phyloP scores from a whole-genome alignment of 1,140 invertebrate species.

The Orchestia grillus region DNA sequence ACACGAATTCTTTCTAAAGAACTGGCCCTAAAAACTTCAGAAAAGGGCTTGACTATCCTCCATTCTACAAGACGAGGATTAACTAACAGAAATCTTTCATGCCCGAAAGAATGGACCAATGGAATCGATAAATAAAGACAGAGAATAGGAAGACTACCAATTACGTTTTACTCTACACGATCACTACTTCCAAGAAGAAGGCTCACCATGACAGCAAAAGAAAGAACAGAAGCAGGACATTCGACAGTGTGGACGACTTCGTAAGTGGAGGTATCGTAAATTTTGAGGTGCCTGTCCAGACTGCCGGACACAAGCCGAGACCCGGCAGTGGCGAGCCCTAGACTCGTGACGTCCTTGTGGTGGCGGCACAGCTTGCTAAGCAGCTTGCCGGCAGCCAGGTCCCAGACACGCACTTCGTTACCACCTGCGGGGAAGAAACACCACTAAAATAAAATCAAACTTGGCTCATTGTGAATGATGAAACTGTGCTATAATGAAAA shows the following conservation, averaged over 20 bases:
- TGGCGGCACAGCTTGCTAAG: constrained; percentile 85
- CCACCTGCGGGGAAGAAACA: constrained; percentile 77
- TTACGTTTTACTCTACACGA: neutral
- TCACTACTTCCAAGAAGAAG: constrained; percentile 11
- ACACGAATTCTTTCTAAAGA: neutral
- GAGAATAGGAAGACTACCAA: neutral
- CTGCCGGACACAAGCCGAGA: constrained; percentile 89
- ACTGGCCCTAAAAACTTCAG: neutral
- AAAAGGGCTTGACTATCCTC: too few relatives aligned
- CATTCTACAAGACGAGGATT: too few relatives aligned
- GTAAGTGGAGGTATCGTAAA: constrained; percentile 90
- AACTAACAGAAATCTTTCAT: too few relatives aligned
- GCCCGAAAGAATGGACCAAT: too few relatives aligned
- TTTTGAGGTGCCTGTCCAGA: constrained; percentile 93
- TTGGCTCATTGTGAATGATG: neutral
- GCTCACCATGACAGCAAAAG: constrained; percentile 83
- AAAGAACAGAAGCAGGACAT: constrained; percentile 91
- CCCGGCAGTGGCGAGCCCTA: constrained; percentile 84
- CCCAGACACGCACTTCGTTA: constrained; percentile 93
- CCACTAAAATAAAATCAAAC: neutral
- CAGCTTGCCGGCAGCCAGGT: constrained; percentile 88
- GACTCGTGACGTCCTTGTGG: constrained; percentile 93
- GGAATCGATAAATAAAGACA: neutral
- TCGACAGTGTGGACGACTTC: constrained; percentile 89
- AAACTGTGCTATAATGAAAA: too few relatives aligned